Base-by-base conservation (phyloP, 37 sponge, comb jelly and placozoan genomes). In the Eunapius fragilis region DNA sequence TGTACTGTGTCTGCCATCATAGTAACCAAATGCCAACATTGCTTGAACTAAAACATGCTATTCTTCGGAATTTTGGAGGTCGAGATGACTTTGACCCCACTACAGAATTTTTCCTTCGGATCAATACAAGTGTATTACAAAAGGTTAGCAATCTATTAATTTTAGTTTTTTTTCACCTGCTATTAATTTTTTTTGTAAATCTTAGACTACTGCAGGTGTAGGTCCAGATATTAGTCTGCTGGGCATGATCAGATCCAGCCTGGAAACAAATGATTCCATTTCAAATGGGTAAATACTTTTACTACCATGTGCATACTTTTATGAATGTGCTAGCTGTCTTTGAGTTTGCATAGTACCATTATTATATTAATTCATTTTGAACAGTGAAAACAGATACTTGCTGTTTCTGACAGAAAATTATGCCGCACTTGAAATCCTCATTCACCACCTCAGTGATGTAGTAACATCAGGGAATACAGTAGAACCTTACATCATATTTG, bases 331-430 rank as follows among this genome's bases (percentile, higher is more conserved):
- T 41, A 41, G 41, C 41, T 41, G 41, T 41, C 41, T 41, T n/a
- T n/a, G n/a, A 23, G 69, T 68, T 68, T 68, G 69, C n/a, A n/a
- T n/a, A n/a, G 41, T 41, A 41, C 41, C 41, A 41, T 41, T 38
- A 82, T 68, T 36, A 47, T n/a, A 81, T 33, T n/a, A 83, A 41
- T 41, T 41, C 41, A 41, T 41, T 41, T 41, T 41, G 41, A 41
- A 28, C 50, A 80, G 67, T 76, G 32, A 41, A 47, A 95, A 76
- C 72, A 87, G 96, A 30, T 95, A 95, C 58, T 89, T 95, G 22
- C 75, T 95, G 69, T 78, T 95, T 28, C 69, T 95, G 37, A 92
- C 96, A 49, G 90, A 92, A 67, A 95, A 89, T 71, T 80, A 92
- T 83, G 84, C 96, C 25, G 90, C 96, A 25, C 80, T 95, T 5